These are phyloP conservation scores for Hippoglossus stenolepis DNA, from an alignment of 2,113 vertebrate genomes.

Conservation along the genomic window DNA sequence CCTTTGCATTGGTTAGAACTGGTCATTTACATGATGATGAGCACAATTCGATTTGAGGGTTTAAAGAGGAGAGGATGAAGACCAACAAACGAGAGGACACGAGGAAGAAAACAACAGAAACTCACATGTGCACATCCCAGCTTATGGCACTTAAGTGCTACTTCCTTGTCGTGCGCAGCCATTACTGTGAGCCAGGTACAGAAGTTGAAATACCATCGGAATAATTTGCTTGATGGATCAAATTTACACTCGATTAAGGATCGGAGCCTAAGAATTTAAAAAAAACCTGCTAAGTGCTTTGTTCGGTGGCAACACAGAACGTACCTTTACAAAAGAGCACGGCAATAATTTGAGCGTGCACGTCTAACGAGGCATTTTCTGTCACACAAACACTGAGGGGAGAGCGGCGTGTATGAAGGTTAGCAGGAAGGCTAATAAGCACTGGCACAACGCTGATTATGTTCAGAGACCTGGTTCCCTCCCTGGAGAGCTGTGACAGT, in stretches of 20 bases:
- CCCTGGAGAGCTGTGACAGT: slow-evolving; percentile 48
- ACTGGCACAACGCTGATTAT: slow-evolving; percentile 34
- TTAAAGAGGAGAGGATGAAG: neutral
- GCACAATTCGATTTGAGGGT: neutral
- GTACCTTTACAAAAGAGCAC: neutral
- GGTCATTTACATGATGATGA: neutral
- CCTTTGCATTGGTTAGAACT: neutral
- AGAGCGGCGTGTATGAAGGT: slow-evolving; percentile 7
- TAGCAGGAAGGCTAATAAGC: slow-evolving; percentile 46
- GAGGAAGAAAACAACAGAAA: neutral
- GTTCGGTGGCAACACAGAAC: neutral
- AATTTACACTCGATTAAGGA: neutral
- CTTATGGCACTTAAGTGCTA: neutral
- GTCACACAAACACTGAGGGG: neutral
- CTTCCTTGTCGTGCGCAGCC: no score
- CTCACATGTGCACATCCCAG: no score
- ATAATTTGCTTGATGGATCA: neutral
- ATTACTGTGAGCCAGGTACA: neutral
- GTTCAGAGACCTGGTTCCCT: slow-evolving; percentile 15
- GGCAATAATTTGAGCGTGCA: neutral
- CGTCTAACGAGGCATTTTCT: neutral
- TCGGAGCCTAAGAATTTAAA: neutral
- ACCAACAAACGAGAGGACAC: neutral
- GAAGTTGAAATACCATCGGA: neutral
- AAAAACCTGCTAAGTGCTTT: neutral